Evolutionary conservation across 2,797 vertebrate species (phyloP).

Genomic region (Halcyon badia): DNA sequence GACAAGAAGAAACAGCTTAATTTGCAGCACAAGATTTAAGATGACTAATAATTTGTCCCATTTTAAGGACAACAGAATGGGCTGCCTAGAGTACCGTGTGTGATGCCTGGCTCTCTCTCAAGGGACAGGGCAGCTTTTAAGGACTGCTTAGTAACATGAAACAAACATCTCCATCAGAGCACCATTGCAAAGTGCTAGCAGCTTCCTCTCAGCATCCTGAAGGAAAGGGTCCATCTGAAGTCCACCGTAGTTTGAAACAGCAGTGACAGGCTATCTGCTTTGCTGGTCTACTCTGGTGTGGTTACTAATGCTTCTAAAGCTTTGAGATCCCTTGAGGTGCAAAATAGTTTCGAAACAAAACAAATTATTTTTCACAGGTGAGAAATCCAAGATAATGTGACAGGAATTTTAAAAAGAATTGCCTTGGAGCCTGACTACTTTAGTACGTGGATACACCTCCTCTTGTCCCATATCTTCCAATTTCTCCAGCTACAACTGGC

Average conservation of each 20-base stretch:
- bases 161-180: background rate
- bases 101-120: background rate
- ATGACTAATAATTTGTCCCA: background rate
- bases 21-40: background rate
- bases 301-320: background rate
- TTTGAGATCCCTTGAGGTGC: background rate
- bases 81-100: background rate
- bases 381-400: background rate
- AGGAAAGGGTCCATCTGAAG: background rate
- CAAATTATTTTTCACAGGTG: background rate
- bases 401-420: background rate
- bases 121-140: background rate
- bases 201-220: background rate
- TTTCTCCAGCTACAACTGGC: background rate
- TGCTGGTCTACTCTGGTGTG: no score
- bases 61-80: background rate
- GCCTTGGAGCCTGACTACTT: background rate
- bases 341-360: background rate
- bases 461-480: no score
- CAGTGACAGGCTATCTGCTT: background rate
- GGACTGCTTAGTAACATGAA: accelerated
- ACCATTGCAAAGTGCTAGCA: background rate
- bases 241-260: accelerated
- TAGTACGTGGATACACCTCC: accelerated
- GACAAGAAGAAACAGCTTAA: background rate